A percentile compares a stretch with the other conserved stretches of the same genome.
phyloP scores from a whole-genome alignment of 1,140 invertebrate species.

The Elymnias hypermnestra region DNA sequence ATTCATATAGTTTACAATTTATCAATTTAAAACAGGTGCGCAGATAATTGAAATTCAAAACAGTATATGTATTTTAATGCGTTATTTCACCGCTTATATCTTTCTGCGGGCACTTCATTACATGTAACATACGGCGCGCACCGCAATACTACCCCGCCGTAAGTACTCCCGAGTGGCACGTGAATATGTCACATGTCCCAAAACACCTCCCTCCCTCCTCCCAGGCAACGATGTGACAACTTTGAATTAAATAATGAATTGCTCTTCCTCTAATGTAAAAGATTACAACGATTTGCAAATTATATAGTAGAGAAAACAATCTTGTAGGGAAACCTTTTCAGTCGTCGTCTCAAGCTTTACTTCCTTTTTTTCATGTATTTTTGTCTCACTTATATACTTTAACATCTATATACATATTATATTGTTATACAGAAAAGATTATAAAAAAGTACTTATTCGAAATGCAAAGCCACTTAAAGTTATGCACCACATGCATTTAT shows the following conservation, averaged over 20 bases:
- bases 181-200: conserved; percentile 62
- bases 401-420: no score
- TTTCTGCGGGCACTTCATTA: conserved; percentile 45
- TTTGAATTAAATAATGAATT: conserved; percentile 57
- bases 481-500: no score
- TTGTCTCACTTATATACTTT: no score
- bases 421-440: no score
- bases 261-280: no score
- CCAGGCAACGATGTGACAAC: conserved; percentile 9
- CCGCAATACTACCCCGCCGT: conserved; percentile 43
- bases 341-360: no score
- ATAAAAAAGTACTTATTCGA: no score
- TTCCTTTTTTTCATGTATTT: no score
- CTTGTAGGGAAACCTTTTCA: no score
- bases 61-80: conserved; percentile 14
- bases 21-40: not conserved
- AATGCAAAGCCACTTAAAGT: no score
- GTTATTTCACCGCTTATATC: conserved; percentile 28
- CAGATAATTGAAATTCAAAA: conserved; percentile 1
- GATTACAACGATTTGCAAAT: no score
- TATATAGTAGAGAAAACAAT: no score
- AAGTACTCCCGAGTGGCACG: conserved; percentile 51
- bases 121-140: conserved; percentile 44
- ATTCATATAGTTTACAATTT: not conserved
- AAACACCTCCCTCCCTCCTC: conserved; percentile 23